Base-by-base conservation (phyloP, 1,140 invertebrate genomes). In the Antheraea pernyi region DNA sequence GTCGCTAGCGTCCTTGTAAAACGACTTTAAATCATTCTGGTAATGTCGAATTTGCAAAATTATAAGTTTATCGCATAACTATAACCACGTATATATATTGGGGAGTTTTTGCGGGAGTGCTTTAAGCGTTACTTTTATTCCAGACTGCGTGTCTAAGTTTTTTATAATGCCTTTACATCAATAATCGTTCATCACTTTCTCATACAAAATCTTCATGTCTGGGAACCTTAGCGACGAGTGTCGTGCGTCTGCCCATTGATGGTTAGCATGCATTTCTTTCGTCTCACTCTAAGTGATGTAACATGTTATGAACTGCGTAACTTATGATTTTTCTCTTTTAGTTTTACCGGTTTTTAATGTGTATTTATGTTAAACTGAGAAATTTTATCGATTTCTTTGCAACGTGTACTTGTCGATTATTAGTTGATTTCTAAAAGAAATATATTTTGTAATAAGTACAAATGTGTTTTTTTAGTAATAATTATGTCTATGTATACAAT, bases 281-380 rank as follows among this genome's bases (percentile, higher is more conserved):
- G 0, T 53, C 22, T 36, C 22, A 10, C 60, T 22, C 22, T 19
- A 10, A 22, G 37, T 63, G 61, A 63, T 63, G 61, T 18, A 63
- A 60, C 59, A 11, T 30, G 59, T 60, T 60, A 53, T 53, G 46
- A 53, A 53, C 7, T 16, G 16, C 16, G 46, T 53, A 18, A 60
- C 59, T 60, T 30, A 30, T 22, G 59, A 60, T n/a, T 63, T 30
- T 63, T 63, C 19, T 37, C 61, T 63, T 63, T 6, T 30, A 53
- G 13, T 13, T 53, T 53, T 16, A 53, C 16, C 46, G 13, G 6
- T 53, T 53, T 53, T 53, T 53, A 53, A 53, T 16, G 13, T 13
- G 2, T 53, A 53, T 53, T 53, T 53, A 16, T 6, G 46, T 16
- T 16, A 53, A 9, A 53, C 6, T 53, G 5, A 53, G 10, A 16